Evolutionary conservation across 2,113 vertebrate species (phyloP).

Genomic region (Zapus hudsonius): DNA sequence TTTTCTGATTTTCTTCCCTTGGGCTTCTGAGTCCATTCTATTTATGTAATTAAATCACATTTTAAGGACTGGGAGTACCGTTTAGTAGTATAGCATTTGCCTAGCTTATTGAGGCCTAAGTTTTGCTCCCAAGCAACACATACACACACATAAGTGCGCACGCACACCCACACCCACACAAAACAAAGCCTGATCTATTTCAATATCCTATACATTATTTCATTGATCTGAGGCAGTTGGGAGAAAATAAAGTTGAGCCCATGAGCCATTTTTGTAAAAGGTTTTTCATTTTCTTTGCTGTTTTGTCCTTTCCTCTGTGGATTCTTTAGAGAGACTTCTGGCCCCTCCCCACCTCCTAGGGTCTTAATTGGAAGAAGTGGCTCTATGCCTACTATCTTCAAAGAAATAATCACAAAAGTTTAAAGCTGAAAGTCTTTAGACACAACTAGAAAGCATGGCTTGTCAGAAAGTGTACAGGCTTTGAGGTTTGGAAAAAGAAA

Average conservation of each 20-base stretch:
- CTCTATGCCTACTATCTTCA: neutral
- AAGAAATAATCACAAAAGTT: slow-evolving; percentile 6
- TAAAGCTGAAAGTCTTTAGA: slow-evolving; percentile 6
- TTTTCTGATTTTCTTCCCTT: neutral
- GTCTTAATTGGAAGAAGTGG: neutral
- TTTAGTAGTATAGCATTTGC: neutral
- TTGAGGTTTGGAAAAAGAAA: neutral
- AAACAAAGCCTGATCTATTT: neutral
- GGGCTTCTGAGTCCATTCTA: neutral
- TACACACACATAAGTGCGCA: no score
- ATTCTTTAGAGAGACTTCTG: neutral
- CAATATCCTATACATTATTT: neutral
- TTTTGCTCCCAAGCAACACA: neutral
- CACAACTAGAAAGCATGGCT: neutral
- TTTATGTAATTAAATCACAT: neutral
- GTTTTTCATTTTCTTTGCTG: neutral
- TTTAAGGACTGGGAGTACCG: neutral
- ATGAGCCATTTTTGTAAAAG: neutral
- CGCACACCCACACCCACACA: no score
- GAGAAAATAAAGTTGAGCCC: neutral
- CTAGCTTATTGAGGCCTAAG: neutral
- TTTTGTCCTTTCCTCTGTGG: neutral
- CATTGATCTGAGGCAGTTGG: neutral
- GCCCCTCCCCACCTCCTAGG: neutral
- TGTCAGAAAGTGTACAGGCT: neutral